Base-by-base conservation (phyloP, 1,140 invertebrate species). In the Danaus melanippus region DNA sequence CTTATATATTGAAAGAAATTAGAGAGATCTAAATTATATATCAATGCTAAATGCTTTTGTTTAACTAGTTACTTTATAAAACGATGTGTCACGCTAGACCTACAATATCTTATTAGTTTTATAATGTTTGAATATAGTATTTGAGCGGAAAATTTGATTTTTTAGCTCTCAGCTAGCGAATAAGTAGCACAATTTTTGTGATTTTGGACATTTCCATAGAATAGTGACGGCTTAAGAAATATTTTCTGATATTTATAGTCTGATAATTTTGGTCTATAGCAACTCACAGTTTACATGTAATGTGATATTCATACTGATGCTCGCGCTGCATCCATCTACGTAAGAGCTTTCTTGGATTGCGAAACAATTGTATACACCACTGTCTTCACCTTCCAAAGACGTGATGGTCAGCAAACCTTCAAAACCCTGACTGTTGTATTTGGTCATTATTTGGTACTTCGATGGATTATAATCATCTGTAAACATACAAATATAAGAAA, bases 401-500 rank as follows among this genome's bases (percentile, higher is more conserved):
- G 46, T 73, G 5, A 86, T 73, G 0, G 80, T 86, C 1, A 86
- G 64, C 1, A 78, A 63, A 42, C 76, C 69, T 65, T 83, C 76
- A 21, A 76, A 76, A 1, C 79, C 76, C 58, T 81, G 60, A 32
- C 66, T 75, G 46, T 78, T 79, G 58, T 71, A 86, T 54, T 79
- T 83, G 7, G 68, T 76, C 66, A 74, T 79, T 17, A 80, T 48
- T 51, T 62, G 60, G 46, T 83, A 84, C 42, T 84, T 84, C 1
- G 50, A 46, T 2, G 67, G 50, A 21, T 62, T 53, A 8, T 54
- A 50, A 12, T 76, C 67, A 48, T 81, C 79, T 81, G 57, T 17
- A 42, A 11, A 4, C 12, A 15, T 1, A 15, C 15, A 42, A 42
- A 50, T 52, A 21, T 12, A 12, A 12, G 9, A 47, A 12, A 32